A percentile compares a stretch with the other conserved stretches of the same genome.
Evolutionary conservation across 2,888 invertebrate species (phyloP).

Genomic region (Ormyrus thymus): DNA sequence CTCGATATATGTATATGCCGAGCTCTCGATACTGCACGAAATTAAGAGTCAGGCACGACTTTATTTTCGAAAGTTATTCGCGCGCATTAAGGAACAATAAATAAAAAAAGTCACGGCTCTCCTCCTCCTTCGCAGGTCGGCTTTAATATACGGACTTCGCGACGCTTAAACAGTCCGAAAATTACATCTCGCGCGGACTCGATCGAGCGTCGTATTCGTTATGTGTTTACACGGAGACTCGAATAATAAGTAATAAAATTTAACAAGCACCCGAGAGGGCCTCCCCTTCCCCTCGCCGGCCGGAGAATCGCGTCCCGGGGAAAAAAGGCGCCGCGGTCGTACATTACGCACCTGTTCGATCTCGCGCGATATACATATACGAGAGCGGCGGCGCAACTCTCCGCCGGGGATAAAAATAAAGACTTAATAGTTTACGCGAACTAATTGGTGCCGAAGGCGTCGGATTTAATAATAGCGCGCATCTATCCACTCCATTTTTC

Average conservation of each 20-base stretch:
- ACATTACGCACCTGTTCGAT: not conserved
- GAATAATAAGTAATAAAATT: constrained; percentile 49
- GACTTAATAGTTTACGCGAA: not conserved
- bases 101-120: too few relatives aligned
- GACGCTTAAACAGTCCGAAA: not conserved
- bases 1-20: too few relatives aligned
- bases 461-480: not conserved
- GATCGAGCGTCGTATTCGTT: not conserved
- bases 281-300: not conserved
- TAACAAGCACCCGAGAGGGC: constrained; percentile 16
- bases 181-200: not conserved
- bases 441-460: constrained; percentile 16
- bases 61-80: too few relatives aligned
- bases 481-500: too few relatives aligned
- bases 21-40: too few relatives aligned
- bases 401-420: not conserved
- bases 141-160: not conserved
- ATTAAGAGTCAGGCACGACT: too few relatives aligned
- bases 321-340: constrained; percentile 24
- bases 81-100: too few relatives aligned
- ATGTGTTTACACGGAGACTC: constrained; percentile 6
- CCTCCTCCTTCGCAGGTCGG: not conserved
- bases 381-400: constrained; percentile 2
- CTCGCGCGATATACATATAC: not conserved
- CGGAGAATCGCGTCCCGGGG: not conserved